phyloP scores from a whole-genome alignment of 1,140 invertebrate genomes.

The Myzus persicae region DNA sequence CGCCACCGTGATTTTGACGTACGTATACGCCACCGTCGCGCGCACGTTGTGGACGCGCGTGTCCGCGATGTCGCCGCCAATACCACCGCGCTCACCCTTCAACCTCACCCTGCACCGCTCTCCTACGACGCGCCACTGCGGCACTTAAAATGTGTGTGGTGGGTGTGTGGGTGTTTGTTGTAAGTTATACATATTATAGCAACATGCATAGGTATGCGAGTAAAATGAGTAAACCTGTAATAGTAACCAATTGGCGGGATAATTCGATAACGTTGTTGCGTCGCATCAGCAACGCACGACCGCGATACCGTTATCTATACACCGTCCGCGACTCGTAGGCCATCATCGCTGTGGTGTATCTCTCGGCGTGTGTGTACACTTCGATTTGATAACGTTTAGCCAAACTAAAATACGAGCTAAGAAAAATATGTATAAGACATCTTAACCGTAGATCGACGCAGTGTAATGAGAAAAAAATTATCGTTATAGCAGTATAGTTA shows the following conservation, averaged over 20 bases:
- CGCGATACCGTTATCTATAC: background rate
- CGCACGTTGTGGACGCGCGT: slow-evolving; percentile 50
- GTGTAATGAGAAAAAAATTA: background rate
- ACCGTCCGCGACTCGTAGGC: background rate
- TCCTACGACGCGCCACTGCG: slow-evolving; percentile 7
- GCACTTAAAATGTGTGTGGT: background rate
- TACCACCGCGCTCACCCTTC: background rate
- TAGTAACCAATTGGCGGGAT: background rate
- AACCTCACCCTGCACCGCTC: background rate
- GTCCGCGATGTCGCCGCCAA: slow-evolving; percentile 54
- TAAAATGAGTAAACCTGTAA: background rate
- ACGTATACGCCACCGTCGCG: slow-evolving; percentile 40
- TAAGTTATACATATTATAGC: background rate
- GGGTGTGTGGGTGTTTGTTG: background rate
- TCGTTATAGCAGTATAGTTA: background rate
- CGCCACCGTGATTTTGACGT: slow-evolving; percentile 51
- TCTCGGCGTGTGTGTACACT: no score
- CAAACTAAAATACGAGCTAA: background rate
- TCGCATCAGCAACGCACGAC: background rate
- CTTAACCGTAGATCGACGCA: background rate
- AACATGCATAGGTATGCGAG: background rate
- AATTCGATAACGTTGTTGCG: slow-evolving; percentile 32
- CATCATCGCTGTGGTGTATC: no score
- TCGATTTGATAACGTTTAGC: background rate
- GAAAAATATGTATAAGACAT: background rate